These are phyloP conservation scores for Serripes groenlandicus DNA, from an alignment of 2,888 invertebrate species.

Conservation along the genomic window DNA sequence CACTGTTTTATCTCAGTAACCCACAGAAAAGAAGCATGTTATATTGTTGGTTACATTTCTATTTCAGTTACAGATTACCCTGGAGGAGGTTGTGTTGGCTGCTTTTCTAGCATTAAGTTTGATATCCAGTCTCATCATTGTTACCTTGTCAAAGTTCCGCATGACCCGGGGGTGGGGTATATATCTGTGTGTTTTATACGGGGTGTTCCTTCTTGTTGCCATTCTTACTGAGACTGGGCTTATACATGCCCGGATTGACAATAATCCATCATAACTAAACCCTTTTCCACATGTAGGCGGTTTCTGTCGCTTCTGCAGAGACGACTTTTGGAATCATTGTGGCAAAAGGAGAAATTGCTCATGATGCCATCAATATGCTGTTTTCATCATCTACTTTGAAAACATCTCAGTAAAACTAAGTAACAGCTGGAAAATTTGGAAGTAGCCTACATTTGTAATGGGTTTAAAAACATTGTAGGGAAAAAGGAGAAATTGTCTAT, in stretches of 20 bases:
- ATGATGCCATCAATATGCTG: neutral
- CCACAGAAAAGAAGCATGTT: neutral
- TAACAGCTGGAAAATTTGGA: too few relatives aligned
- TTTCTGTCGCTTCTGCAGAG: neutral
- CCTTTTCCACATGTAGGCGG: neutral
- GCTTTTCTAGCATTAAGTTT: constrained; percentile 87
- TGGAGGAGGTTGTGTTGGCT: constrained; percentile 87
- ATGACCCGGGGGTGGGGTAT: constrained; percentile 87
- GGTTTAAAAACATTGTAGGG: constrained; percentile 2
- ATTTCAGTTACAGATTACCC: constrained; percentile 84
- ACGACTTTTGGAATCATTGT: constrained; percentile 4
- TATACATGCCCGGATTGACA: constrained; percentile 68
- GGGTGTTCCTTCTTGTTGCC: constrained; percentile 87
- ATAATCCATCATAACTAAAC: neutral
- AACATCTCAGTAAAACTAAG: too few relatives aligned
- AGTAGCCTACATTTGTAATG: neutral
- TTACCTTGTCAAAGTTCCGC: constrained; percentile 87
- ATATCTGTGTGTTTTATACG: constrained; percentile 87
- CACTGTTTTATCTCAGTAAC: neutral
- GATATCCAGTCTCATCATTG: constrained; percentile 86
- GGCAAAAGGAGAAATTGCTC: constrained; percentile 12
- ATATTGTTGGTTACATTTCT: neutral
- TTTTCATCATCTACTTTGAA: neutral
- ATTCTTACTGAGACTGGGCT: constrained; percentile 87
- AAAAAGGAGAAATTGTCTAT: constrained; percentile 1